Percentiles rank a stretch among this genome's conserved stretches.
These are phyloP conservation scores for Antedon mediterranea DNA, from an alignment of 53 echinoderm and acorn worm genomes.

Conservation along the genomic window DNA sequence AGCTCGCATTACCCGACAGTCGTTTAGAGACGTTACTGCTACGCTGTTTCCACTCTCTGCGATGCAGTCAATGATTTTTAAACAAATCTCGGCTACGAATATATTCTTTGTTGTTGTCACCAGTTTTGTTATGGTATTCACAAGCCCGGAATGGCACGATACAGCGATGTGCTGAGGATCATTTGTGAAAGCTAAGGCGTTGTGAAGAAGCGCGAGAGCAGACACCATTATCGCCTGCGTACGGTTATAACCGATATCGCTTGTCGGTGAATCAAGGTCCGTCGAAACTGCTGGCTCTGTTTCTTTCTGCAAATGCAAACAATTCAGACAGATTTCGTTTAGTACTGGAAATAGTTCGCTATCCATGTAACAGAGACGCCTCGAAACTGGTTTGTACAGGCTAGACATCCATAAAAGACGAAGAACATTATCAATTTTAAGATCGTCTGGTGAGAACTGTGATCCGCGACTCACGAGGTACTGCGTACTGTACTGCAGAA, in stretches of 20 bases:
- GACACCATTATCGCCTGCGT: constrained; percentile 36
- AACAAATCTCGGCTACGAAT: constrained; percentile 60
- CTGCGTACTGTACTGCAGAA: constrained; percentile 59
- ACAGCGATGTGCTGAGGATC: constrained; percentile 41
- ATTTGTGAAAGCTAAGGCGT: constrained; percentile 39
- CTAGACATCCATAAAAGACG: constrained; percentile 78
- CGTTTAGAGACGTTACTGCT: constrained; percentile 47
- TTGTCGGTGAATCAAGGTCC: neutral
- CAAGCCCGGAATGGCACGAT: constrained; percentile 58
- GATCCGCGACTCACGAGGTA: constrained; percentile 38
- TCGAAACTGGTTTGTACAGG: constrained; percentile 60
- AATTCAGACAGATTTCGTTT: constrained; percentile 44
- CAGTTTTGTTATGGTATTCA: constrained; percentile 49
- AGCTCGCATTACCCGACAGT: constrained; percentile 82
- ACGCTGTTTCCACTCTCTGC: constrained; percentile 68
- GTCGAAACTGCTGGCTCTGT: neutral
- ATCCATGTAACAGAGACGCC: constrained; percentile 41
- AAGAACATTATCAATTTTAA: constrained; percentile 72
- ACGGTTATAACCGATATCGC: neutral
- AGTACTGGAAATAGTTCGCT: constrained; percentile 58
- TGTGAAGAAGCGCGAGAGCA: constrained; percentile 71
- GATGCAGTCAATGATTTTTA: constrained; percentile 63
- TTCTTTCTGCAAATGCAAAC: constrained; percentile 16
- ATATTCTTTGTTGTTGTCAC: constrained; percentile 61
- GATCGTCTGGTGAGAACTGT: constrained; percentile 33